These are phyloP conservation scores for Stenodema calcarata DNA, from an alignment of 2,888 invertebrate species.

Conservation along the genomic window DNA sequence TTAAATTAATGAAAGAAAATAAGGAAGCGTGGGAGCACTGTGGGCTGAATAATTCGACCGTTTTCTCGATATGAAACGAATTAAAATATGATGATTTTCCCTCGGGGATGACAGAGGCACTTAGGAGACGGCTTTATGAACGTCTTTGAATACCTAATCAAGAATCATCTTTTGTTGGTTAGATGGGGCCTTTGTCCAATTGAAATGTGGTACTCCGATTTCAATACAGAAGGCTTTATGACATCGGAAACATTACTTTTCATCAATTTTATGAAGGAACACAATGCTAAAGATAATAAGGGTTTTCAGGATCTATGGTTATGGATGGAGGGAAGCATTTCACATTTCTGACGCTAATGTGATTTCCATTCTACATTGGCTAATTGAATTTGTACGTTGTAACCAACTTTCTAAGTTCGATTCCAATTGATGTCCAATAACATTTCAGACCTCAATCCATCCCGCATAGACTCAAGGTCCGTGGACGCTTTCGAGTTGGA, in stretches of 20 bases:
- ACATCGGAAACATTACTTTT: neutral
- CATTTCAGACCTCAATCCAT: too few relatives aligned
- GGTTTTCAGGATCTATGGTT: too few relatives aligned
- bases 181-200: neutral
- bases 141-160: neutral
- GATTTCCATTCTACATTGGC: too few relatives aligned
- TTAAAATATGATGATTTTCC: neutral
- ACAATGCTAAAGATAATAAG: neutral
- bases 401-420: too few relatives aligned
- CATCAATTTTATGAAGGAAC: neutral
- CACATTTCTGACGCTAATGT: too few relatives aligned
- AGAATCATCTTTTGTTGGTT: neutral
- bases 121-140: neutral
- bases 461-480: too few relatives aligned
- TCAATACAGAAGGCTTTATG: neutral
- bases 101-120: neutral
- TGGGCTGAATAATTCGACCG: neutral
- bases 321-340: too few relatives aligned
- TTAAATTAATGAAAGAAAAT: slow-evolving; percentile 26
- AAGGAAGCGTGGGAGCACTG: slow-evolving; percentile 11
- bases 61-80: neutral
- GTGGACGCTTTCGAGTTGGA: too few relatives aligned
- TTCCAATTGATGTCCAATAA: too few relatives aligned
- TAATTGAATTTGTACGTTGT: too few relatives aligned
- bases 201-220: neutral